Base-by-base conservation (phyloP, 2,888 invertebrate genomes). In the Stictocephala bisonia region DNA sequence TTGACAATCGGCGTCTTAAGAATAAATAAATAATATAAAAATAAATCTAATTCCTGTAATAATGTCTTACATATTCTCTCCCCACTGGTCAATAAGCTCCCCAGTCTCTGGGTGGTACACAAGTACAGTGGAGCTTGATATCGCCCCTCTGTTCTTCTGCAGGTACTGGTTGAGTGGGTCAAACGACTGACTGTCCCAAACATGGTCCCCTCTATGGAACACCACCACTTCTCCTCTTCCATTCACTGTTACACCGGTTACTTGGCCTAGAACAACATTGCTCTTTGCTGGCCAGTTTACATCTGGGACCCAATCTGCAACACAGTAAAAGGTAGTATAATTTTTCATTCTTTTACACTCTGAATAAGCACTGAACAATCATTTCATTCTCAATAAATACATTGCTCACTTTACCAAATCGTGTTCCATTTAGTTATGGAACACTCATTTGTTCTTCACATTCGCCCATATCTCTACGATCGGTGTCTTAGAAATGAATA, bases 171-270 rank as follows among this genome's bases (percentile, higher is more conserved):
- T 87, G 13, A 85, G 81, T 0, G 79, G 76, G 53, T 87, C 84
- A 81, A 93, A 93, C 0, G 92, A 88, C 3, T 79, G 81, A 2
- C 80, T 81, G 71, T 86, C 87, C 93, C 93, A 93, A 0, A 87
- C 82, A 77, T 90, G 86, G 71, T 88, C 85, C 0, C 89, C 93
- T 77, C 97, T 87, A 83, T 97, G 96, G 82, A 97, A 95, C 41
- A 96, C 88, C 13, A 91, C 88, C 11, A 96, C 86, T 75, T 90
- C 88, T 0, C 93, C 94, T n/a, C 85, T 82, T 1, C 85, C 86
- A 82, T 95, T 93, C 15, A 94, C 85, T 3, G 93, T 90, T 0
- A 97, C 90, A 3, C 93, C 95, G 0, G 93, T 90, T 1, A 96
- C 90, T 82, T 95, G 93, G 1, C 96, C 95, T n/a, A 90, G 77